These are phyloP conservation scores for Hesperia comma DNA, from an alignment of 2,888 invertebrate species.

Conservation along the genomic window DNA sequence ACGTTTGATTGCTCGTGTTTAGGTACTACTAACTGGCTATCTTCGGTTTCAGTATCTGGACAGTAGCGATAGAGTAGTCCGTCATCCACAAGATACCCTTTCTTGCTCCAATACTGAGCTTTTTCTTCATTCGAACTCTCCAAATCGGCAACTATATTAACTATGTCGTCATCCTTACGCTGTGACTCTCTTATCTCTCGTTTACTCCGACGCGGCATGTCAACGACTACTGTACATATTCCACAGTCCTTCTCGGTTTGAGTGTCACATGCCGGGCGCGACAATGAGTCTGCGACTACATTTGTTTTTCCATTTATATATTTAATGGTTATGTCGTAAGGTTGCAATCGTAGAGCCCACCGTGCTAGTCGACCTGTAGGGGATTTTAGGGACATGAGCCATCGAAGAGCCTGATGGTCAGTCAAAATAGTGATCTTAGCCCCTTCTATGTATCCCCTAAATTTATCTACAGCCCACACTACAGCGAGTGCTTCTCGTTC, in stretches of 20 bases:
- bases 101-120: not conserved
- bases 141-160: not conserved
- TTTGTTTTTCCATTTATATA: not conserved
- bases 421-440: not conserved
- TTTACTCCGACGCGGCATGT: no score
- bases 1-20: no score
- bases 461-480: not conserved
- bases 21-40: not conserved
- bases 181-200: no score
- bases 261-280: not conserved
- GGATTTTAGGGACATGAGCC: not conserved
- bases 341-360: not conserved
- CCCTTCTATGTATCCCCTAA: not conserved
- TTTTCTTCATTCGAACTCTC: not conserved
- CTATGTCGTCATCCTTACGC: conserved; percentile 3
- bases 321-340: not conserved
- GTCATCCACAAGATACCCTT: not conserved
- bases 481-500: not conserved
- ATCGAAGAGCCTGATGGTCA: not conserved
- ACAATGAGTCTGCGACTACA: not conserved
- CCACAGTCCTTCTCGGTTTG: not conserved
- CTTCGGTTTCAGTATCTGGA: not conserved
- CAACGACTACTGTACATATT: conserved; percentile 13
- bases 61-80: not conserved
- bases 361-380: not conserved